Evolutionary conservation across 2,888 invertebrate species (phyloP), one percentile per base, ranked within the genome.

Genomic region (Masnerella sp.): DNA sequence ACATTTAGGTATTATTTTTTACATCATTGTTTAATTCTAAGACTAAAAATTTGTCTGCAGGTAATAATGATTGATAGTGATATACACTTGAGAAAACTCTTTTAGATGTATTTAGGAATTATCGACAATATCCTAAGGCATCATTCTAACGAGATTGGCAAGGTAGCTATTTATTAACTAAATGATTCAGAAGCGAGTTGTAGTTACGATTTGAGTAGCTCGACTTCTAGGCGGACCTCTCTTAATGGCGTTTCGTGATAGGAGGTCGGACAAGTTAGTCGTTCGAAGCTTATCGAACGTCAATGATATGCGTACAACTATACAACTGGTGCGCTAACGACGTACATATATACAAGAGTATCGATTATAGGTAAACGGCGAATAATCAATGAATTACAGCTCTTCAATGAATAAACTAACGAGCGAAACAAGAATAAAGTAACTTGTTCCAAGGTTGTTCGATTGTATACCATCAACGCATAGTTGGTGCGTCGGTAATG

Each of bases 331-430:
- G 28, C 25, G 56, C 59, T 72, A 68, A 74, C 74, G 65, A 65
- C 62, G 38, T 54, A 59, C 49, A 56, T 69, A 59, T 58, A 74
- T 32, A 65, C 30, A 20, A 42, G 14, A 11, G n/a, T 80, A 84
- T 83, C 78, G 83, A 83, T 84, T 83, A 80, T 77, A 54, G 73
- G 70, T 76, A 76, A 79, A 75, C 76, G 72, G 76, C 67, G 78
- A 78, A 82, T 81, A 82, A 85, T 82, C 80, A 81, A 83, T 83
- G 81, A 79, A 78, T 82, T 80, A 76, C 80, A 78, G 64, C 77
- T 78, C 75, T 77, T 70, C 76, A 78, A 80, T 82, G 80, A 84
- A 83, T 84, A 84, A 85, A 82, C 76, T 79, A 82, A 79, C 78
- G 77, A 75, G 67, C 20, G 56, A 32, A 70, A 69, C 69, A 75